Conservation (phyloP, 2,797 vertebrate genomes). For the Hippoglossus hippoglossus region DNA sequence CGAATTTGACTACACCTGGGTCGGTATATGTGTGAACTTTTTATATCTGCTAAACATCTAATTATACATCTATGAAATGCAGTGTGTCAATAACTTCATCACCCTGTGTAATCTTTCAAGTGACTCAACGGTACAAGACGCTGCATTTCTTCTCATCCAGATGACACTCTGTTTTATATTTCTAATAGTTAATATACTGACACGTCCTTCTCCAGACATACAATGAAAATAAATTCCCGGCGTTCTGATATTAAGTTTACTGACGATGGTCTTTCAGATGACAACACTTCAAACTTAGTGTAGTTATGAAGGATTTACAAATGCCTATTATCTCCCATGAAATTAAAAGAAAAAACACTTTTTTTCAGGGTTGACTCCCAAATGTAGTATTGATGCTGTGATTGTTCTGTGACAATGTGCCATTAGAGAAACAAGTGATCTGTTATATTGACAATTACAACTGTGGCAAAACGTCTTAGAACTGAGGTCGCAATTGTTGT, state of each 20-base stretch:
- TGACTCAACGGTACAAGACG: neutral
- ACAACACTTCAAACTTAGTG: neutral
- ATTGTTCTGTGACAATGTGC: neutral
- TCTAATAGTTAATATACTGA: neutral
- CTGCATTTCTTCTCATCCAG: conserved; percentile 2
- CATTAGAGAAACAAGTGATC: conserved; percentile 7
- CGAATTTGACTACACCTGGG: too few species aligned
- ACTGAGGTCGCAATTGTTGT: too few species aligned
- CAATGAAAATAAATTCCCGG: too few species aligned
- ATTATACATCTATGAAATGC: neutral
- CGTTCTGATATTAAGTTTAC: too few species aligned
- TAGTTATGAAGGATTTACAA: neutral
- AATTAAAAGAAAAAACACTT: neutral
- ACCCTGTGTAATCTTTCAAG: neutral
- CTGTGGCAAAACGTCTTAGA: too few species aligned
- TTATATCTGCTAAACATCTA: neutral
- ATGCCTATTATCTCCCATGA: neutral
- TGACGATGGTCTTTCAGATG: neutral
- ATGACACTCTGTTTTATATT: conserved; percentile 5
- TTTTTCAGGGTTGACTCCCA: neutral
- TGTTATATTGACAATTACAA: neutral
- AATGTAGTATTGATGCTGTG: neutral
- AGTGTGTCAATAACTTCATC: neutral
- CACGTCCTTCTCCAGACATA: neutral
- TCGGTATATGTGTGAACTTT: too few species aligned